phyloP scores from a whole-genome alignment of 2,888 invertebrate species.

The Heliconius erato region DNA sequence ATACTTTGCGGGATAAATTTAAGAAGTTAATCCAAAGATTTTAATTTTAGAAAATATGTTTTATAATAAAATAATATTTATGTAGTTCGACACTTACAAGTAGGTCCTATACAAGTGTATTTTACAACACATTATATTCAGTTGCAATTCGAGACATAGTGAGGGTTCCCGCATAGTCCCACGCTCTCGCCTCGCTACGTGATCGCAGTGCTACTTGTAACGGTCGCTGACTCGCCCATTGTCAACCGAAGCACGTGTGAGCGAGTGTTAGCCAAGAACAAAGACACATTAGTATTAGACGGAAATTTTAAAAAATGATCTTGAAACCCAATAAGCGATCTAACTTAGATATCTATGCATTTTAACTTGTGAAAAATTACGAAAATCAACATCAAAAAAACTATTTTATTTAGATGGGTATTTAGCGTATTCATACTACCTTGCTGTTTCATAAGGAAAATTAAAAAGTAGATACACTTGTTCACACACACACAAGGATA shows the following conservation, averaged over 20 bases:
- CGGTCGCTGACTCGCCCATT: conserved; percentile 64
- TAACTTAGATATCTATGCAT: not conserved
- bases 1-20: not conserved
- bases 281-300: conserved; percentile 46
- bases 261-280: conserved; percentile 54
- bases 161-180: conserved; percentile 74
- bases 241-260: conserved; percentile 76
- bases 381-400: not conserved
- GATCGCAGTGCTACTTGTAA: conserved; percentile 53
- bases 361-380: not conserved
- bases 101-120: conserved; percentile 23
- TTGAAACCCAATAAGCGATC: conserved; percentile 12
- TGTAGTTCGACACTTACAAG: conserved; percentile 7
- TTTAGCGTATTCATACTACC: not conserved
- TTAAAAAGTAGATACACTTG: no score
- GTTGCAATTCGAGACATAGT: conserved; percentile 57
- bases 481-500: no score
- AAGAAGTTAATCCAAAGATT: no score
- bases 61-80: not conserved
- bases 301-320: conserved; percentile 38
- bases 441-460: no score
- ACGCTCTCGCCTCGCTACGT: conserved; percentile 71
- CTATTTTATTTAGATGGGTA: not conserved
- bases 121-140: conserved; percentile 22
- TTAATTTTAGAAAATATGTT: no score